phyloP scores from a whole-genome alignment of 2,888 invertebrate genomes.

The Idaea dimidiata region DNA sequence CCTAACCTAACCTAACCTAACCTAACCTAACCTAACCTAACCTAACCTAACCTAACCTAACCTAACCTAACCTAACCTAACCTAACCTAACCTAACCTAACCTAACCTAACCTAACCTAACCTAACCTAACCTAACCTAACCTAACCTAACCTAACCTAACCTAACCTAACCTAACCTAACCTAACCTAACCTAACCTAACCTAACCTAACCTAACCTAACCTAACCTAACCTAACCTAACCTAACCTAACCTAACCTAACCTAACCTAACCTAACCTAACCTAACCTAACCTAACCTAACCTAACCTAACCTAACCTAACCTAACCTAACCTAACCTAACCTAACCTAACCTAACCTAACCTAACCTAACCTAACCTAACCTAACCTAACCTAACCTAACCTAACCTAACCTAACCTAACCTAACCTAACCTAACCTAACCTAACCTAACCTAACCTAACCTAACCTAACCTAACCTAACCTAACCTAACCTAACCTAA shows the following conservation, averaged over 20 bases:
- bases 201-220: slow-evolving; percentile 8
- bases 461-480: slow-evolving; percentile 8
- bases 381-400: slow-evolving; percentile 8
- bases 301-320: slow-evolving; percentile 8
- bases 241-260: slow-evolving; percentile 8
- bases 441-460: slow-evolving; percentile 8
- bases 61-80: slow-evolving; percentile 8
- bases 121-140: slow-evolving; percentile 8
- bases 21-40: slow-evolving; percentile 8
- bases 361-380: slow-evolving; percentile 8
- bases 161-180: slow-evolving; percentile 8
- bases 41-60: slow-evolving; percentile 8
- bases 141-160: slow-evolving; percentile 8
- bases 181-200: slow-evolving; percentile 8
- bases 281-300: slow-evolving; percentile 8
- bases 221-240: slow-evolving; percentile 8
- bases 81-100: slow-evolving; percentile 8
- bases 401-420: slow-evolving; percentile 8
- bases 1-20: slow-evolving; percentile 8
- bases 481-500: slow-evolving; percentile 8
- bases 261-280: slow-evolving; percentile 8
- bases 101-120: slow-evolving; percentile 8
- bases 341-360: slow-evolving; percentile 8
- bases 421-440: slow-evolving; percentile 8
- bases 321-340: slow-evolving; percentile 8